phyloP scores from a whole-genome alignment of 2,113 vertebrate species.

The Odocoileus hemionus region DNA sequence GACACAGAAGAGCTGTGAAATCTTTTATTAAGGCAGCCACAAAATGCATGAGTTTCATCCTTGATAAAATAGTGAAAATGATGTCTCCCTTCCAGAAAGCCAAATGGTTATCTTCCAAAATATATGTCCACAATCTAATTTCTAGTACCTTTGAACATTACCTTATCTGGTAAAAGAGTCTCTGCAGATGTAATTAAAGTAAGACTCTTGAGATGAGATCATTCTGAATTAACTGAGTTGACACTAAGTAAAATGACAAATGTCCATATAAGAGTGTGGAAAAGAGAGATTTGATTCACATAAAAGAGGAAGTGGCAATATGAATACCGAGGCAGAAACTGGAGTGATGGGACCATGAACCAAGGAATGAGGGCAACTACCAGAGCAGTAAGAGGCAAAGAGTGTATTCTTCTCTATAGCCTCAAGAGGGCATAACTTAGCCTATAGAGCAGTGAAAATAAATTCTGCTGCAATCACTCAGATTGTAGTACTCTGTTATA shows the following conservation, averaged over 20 bases:
- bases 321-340: not conserved
- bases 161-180: not conserved
- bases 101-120: not conserved
- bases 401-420: not conserved
- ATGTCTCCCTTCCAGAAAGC: not conserved
- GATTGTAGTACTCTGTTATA: not conserved
- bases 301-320: not conserved
- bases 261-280: not conserved
- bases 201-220: not conserved
- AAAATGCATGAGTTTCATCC: not conserved
- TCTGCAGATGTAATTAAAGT: not conserved
- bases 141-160: not conserved
- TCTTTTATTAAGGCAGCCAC: not conserved
- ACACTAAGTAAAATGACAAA: not conserved
- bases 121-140: not conserved
- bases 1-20: not conserved
- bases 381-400: not conserved
- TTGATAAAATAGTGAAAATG: not conserved
- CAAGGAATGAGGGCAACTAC: no score
- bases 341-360: no score
- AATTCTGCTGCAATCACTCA: not conserved
- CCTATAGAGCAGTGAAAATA: not conserved
- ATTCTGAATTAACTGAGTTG: not conserved
- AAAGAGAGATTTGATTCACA: not conserved
- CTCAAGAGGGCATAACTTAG: not conserved